phyloP scores from a whole-genome alignment of 2,888 invertebrate species.

The Agrenia bidenticulata region DNA sequence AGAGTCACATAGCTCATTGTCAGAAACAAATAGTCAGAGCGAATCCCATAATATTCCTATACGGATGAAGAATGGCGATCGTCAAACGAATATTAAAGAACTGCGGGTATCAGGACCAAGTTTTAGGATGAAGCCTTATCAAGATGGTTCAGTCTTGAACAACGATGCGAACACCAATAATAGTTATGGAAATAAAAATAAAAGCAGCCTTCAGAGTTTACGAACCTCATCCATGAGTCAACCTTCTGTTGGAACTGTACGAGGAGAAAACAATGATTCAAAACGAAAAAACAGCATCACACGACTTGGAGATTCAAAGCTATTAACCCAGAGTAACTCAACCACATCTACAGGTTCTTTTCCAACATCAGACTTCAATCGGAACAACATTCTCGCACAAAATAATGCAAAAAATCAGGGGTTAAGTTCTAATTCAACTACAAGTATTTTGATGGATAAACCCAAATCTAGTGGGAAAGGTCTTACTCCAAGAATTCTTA shows the following conservation, averaged over 20 bases:
- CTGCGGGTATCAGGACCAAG: slow-evolving; percentile 6
- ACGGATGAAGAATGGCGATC: background rate
- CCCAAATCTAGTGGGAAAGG: slow-evolving; percentile 53
- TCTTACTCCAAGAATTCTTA: slow-evolving; percentile 56
- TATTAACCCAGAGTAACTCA: background rate
- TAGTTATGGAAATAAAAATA: slow-evolving; percentile 56
- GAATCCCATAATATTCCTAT: slow-evolving; percentile 59
- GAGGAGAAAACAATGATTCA: slow-evolving; percentile 58
- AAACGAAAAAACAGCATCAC: slow-evolving; percentile 60
- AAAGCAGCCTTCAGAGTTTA: slow-evolving; percentile 78
- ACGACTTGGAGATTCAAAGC: slow-evolving; percentile 5
- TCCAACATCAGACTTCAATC: background rate
- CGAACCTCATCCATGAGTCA: slow-evolving; percentile 80
- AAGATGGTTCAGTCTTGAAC: slow-evolving; percentile 53
- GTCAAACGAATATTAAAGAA: slow-evolving; percentile 31
- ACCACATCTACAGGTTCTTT: background rate
- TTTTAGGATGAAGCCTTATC: slow-evolving; percentile 54
- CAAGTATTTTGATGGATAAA: background rate
- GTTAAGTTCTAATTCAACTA: background rate
- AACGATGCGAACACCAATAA: slow-evolving; percentile 31
- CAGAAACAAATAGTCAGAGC: slow-evolving; percentile 81
- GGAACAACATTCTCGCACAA: slow-evolving; percentile 4
- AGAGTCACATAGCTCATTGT: slow-evolving; percentile 83
- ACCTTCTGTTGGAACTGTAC: slow-evolving; percentile 74
- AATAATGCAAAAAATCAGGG: slow-evolving; percentile 18